Base-by-base conservation (phyloP, 2,888 invertebrate genomes). In the Cinara cedri region DNA sequence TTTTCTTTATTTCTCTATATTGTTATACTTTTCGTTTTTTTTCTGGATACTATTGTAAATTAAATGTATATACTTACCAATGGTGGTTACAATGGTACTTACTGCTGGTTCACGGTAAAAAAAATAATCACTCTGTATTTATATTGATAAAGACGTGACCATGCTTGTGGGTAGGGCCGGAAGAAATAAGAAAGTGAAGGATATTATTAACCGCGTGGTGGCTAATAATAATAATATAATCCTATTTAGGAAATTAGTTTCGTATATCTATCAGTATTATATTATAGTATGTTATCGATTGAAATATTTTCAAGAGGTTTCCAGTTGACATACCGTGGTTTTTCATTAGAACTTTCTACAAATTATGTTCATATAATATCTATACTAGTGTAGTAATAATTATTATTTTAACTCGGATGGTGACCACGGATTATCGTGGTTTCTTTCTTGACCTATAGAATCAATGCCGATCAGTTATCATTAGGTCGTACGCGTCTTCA, bases 301-400 rank as follows among this genome's bases (percentile, higher is more conserved):
- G 26, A 19, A 44, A 21, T 42, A 57, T 57, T 34, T 34, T 71
- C 24, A 44, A 57, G 21, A 71, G 55, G 55, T 24, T 71, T 44
- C 54, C 54, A 70, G 42, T 42, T 54, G 34, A 70, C 54, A 3
- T 42, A 54, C 19, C 16, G 34, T 42, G 10, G 55, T 55, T 70
- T 55, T 70, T 70, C 70, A 42, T 9, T 21, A 14, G 54, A 14
- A 34, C 19, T 9, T 70, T 42, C 54, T n/a, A 42, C 11, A 54
- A n/a, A 70, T 34, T 34, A 3, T 34, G 34, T 34, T 34, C 34
- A 6, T 3, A 4, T 34, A 34, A 34, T 34, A 34, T 14, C 26
- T 19, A 9, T 54, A 3, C 51, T 24, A 42, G 9, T 14, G 54
- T 4, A 55, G 42, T 71, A 24, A 71, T 57, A 55, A 44, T 42